Evolutionary conservation across 2,113 vertebrate species (phyloP), one percentile per base, ranked within the genome.

Genomic region (Vulpes lagopus): DNA sequence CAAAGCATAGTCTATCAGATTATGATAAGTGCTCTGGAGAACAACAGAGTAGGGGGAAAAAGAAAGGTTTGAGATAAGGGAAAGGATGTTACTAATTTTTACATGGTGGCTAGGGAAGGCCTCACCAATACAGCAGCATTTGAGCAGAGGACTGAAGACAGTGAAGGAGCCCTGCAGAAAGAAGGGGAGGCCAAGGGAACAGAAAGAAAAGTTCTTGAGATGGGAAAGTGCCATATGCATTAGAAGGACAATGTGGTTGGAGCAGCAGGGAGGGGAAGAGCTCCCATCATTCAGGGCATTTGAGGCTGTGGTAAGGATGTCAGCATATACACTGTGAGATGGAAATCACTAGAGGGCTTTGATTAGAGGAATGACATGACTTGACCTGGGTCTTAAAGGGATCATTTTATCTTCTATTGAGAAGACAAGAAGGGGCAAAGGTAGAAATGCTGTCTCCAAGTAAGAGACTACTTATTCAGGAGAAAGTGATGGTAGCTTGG

Each of bases 381-480:
- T 14, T 79, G 43, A 96, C 55, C 79, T 51, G n/a, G 60, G 53
- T 22, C 71, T 84, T 81, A 73, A 86, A 76, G 25, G 38, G 22
- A 76, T 55, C 32, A 67, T 82, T 87, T 82, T 94, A 35, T 73
- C 27, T 91, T 95, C 38, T 86, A 22, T 64, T 69, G 67, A 91
- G 65, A 91, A 95, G 32, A 55, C 67, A 53, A 9, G 14, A 96
- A 78, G 38, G 49, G 43, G 12, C 2, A 79, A 89, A 25, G 7
- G 4, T 67, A 57, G 23, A 94, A 67, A 49, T 9, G 57, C 12
- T 53, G n/a, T 94, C 80, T 86, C 4, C 27, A 80, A 22, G 73
- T 51, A 74, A 69, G n/a, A 76, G 15, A 43, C 11, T 59, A 49
- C 55, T 67, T 81, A 81, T 62, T 81, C 9, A 73, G 73, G 49